phyloP scores from a whole-genome alignment of 2,113 vertebrate species.

The Microtus pennsylvanicus region DNA sequence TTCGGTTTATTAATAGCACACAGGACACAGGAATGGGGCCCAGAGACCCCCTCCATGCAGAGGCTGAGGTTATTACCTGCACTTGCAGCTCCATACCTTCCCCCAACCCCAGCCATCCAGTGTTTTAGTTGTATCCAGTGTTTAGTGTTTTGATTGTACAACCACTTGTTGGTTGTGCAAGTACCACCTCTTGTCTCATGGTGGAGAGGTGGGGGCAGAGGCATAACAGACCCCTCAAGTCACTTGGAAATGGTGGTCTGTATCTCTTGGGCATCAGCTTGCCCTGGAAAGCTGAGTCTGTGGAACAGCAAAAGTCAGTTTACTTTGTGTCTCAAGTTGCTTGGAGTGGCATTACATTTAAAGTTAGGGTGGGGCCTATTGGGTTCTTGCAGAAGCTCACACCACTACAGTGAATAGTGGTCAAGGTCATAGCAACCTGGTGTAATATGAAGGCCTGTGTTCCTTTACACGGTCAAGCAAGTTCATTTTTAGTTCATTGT shows the following conservation, averaged over 20 bases:
- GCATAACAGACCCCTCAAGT: background rate
- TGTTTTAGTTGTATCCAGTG: background rate
- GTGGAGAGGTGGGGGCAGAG: constrained; percentile 1
- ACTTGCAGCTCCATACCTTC: background rate
- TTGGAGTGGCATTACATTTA: background rate
- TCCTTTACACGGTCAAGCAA: background rate
- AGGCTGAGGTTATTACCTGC: background rate
- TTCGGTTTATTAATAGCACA: background rate
- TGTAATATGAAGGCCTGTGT: background rate
- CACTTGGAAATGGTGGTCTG: background rate
- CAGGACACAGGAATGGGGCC: background rate
- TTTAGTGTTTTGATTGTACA: background rate
- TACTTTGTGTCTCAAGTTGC: constrained; percentile 28
- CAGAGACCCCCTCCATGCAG: background rate
- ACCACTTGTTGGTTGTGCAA: background rate
- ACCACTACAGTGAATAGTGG: background rate
- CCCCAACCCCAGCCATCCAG: background rate
- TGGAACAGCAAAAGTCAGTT: background rate
- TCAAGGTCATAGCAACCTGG: background rate
- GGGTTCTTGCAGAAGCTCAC: background rate
- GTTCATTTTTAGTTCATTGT: background rate
- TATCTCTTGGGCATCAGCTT: background rate
- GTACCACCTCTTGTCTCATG: background rate
- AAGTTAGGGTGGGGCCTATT: background rate
- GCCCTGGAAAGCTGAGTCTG: constrained; percentile 24